Base-by-base conservation (phyloP, 2,888 invertebrate genomes). In the Caenorhabditis sp. region DNA sequence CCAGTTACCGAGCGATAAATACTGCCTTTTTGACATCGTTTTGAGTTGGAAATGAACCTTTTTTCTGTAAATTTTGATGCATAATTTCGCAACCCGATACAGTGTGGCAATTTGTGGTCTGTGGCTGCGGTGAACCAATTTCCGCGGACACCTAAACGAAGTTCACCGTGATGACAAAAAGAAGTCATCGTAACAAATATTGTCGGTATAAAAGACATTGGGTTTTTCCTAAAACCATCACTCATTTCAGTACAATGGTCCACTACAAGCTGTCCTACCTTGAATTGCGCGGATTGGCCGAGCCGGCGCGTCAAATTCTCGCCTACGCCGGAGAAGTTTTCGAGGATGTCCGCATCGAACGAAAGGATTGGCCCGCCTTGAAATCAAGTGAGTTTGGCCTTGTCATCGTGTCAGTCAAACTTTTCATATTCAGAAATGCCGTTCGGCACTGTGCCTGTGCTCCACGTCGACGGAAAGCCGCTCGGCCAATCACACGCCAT, bases 381-480 rank as follows among this genome's bases (percentile, higher is more conserved):
- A 85, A 85, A 30, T 24, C 61, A 13, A 65, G 83, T 83, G 22
- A 73, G 78, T 52, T 70, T 32, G 0, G 5, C 35, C 35, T 3
- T 13, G 35, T 9, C 13, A 2, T 3, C 2, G 43, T 22, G 7
- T 2, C 11, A 1, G n/a, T 11, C n/a, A 2, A 2, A n/a, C 30
- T 20, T 37, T n/a, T 13, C 39, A 15, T 13, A 61, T 66, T 79
- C 72, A 78, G 81, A 50, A 22, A 76, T 76, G 17, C 83, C 83
- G 17, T 83, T 83, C 53, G 83, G 83, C 22, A 76, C 79, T 39
- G 56, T 85, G 48, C 85, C 85, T 15, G 79, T 83, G 0, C 74
- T 85, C 45, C 75, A 81, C 17, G 80, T 79, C 1, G 83, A 85
- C 52, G 85, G 84, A n/a, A 76, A 78, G 55, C 61, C 55, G 15